These are phyloP conservation scores for Tholera decimalis DNA, from an alignment of 2,888 invertebrate genomes.

Conservation along the genomic window DNA sequence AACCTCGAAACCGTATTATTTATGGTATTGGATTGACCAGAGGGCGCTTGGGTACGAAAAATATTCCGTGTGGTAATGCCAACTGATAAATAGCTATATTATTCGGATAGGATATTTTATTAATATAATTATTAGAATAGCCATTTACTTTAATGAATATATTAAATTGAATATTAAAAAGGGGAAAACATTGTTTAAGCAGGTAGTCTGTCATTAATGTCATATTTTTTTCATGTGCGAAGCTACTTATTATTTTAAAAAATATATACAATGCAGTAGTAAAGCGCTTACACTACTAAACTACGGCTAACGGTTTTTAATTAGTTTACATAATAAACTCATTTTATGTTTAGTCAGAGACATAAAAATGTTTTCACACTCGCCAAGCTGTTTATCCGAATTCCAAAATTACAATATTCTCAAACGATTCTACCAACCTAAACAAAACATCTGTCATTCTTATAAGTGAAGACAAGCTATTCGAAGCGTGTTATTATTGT, in stretches of 20 bases:
- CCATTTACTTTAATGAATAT: background rate
- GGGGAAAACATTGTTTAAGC: too few relatives aligned
- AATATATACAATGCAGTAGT: too few relatives aligned
- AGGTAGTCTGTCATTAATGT: too few relatives aligned
- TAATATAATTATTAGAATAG: background rate
- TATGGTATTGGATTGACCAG: constrained; percentile 29
- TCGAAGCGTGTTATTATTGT: constrained; percentile 42
- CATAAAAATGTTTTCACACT: too few relatives aligned
- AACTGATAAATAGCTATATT: constrained; percentile 24
- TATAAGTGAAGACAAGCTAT: constrained; percentile 8
- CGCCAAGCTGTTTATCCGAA: constrained; percentile 12
- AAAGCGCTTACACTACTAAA: too few relatives aligned
- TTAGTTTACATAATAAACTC: too few relatives aligned
- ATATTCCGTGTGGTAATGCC: constrained; percentile 19
- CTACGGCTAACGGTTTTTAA: too few relatives aligned
- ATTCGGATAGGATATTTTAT: too few relatives aligned
- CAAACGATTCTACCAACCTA: constrained; percentile 26
- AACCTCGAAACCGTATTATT: constrained; percentile 33
- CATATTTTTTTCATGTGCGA: too few relatives aligned
- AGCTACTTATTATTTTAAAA: too few relatives aligned
- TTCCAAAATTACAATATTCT: background rate
- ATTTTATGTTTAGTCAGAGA: too few relatives aligned
- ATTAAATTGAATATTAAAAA: too few relatives aligned
- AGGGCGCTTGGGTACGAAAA: constrained; percentile 32
- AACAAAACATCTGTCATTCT: constrained; percentile 23